A percentile compares a stretch with the other conserved stretches of the same genome.
Conservation (phyloP, 1,140 invertebrate species). For the Gryllus bimaculatus region DNA sequence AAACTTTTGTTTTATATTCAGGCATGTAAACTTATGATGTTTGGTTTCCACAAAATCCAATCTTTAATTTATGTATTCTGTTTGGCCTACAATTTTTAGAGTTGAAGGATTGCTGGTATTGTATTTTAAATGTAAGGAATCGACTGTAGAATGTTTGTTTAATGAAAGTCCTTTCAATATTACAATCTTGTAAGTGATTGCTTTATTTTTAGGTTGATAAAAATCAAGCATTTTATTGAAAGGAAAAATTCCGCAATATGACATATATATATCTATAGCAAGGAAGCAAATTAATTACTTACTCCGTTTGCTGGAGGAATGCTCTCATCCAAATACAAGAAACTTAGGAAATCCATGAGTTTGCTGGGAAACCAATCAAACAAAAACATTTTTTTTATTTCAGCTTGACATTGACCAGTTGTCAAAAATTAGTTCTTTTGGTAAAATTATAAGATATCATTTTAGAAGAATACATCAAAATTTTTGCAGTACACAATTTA, state of each 20-base stretch:
- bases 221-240: conserved; percentile 68
- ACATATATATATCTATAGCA: too few species aligned
- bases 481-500: not conserved
- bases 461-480: not conserved
- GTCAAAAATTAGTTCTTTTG: not conserved
- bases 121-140: not conserved
- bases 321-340: conserved; percentile 68
- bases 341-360: conserved; percentile 47
- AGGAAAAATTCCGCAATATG: conserved; percentile 77
- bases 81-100: not conserved
- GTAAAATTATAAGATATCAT: not conserved
- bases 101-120: not conserved
- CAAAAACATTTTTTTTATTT: conserved; percentile 66
- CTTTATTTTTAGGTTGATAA: conserved; percentile 51
- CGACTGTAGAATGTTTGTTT: not conserved
- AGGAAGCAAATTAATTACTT: conserved; percentile 76
- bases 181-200: conserved; percentile 17
- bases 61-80: not conserved
- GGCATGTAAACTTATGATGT: too few species aligned
- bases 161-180: not conserved
- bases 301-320: conserved; percentile 69
- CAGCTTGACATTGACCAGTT: conserved; percentile 49
- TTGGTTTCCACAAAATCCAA: too few species aligned
- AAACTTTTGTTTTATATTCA: too few species aligned
- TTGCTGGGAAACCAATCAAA: conserved; percentile 46